Base-by-base conservation (phyloP, 1,140 invertebrate species). In the Drosophila parabipectinata region DNA sequence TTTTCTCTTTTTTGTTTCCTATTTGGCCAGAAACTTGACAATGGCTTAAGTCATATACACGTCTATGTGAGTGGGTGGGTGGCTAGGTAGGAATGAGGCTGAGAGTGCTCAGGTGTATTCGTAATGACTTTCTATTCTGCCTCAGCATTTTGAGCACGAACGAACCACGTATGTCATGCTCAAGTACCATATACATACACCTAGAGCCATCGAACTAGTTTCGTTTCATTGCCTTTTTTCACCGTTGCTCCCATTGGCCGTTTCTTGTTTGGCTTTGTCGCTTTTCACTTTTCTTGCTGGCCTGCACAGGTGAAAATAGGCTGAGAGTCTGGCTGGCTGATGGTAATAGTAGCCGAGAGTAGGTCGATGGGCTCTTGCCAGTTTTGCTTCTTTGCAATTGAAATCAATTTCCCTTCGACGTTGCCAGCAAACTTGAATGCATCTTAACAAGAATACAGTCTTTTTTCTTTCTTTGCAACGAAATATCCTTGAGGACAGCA, bases 291-390 rank as follows among this genome's bases (percentile, higher is more conserved):
- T 79, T 69, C 51, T 61, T 58, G 52, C 41, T 41, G 62, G 34
- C 26, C 57, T 48, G n/a, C 57, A 24, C 51, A 72, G 50, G 32
- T 55, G 34, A 41, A 47, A 59, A 68, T 48, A 18, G 50, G 18
- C 64, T 53, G 57, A 50, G 45, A 51, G 32, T 26, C 44, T 50
- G 39, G 59, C 32, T 24, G 30, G 44, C 41, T 53, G 9, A 44
- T 47, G 9, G 61, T 21, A 26, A 61, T 26, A 18, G 32, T 21
- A 8, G 8, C 64, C 44, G 28, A 55, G 78, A 72, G 72, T 79
- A 80, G 77, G 78, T 81, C 78, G 79, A 80, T 76, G 55, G 66
- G 72, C 58, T 81, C 71, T 60, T 78, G 57, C 58, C 74, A 37
- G 53, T 51, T 67, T 79, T 69, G 59, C 59, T 63, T 74, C 60